phyloP scores from a whole-genome alignment of 2,888 invertebrate species.

The Heteromurus nitidus region DNA sequence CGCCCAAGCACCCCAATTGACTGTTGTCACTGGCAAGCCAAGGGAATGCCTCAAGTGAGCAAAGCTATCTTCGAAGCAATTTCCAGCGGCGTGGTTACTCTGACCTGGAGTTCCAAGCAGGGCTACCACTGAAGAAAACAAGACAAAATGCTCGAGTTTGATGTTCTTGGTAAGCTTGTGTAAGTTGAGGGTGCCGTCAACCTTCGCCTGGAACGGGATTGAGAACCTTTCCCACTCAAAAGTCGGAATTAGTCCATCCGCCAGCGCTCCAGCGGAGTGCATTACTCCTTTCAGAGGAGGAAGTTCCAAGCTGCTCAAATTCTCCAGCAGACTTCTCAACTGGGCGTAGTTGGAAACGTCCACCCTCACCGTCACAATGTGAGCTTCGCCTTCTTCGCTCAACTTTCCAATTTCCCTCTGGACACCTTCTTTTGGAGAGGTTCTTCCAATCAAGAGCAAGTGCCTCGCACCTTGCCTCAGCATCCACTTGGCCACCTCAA shows the following conservation, averaged over 20 bases:
- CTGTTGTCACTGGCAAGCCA: constrained; percentile 32
- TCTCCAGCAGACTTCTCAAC: neutral
- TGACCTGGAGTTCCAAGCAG: constrained; percentile 45
- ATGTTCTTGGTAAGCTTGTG: constrained; percentile 44
- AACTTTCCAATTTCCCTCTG: neutral
- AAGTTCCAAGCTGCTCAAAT: neutral
- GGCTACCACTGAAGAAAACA: constrained; percentile 44
- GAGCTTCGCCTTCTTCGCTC: neutral
- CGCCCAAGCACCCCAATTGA: constrained; percentile 62
- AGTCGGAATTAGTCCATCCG: constrained; percentile 37
- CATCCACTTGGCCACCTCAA: constrained; percentile 65
- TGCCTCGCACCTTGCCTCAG: neutral
- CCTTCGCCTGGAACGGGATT: constrained; percentile 3
- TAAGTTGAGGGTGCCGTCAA: constrained; percentile 46
- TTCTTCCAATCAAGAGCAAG: neutral
- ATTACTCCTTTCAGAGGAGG: constrained; percentile 49
- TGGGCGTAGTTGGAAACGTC: constrained; percentile 35
- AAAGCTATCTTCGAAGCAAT: constrained; percentile 50
- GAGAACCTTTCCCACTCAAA: constrained; percentile 52
- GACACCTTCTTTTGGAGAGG: neutral
- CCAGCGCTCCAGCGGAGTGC: constrained; percentile 55
- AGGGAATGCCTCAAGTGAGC: constrained; percentile 37
- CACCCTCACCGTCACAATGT: neutral
- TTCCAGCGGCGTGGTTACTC: constrained; percentile 49
- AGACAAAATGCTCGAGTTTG: constrained; percentile 52